Evolutionary conservation across 2,888 invertebrate species (phyloP), one percentile per base, ranked within the genome.

Genomic region (Pandemis heparana): DNA sequence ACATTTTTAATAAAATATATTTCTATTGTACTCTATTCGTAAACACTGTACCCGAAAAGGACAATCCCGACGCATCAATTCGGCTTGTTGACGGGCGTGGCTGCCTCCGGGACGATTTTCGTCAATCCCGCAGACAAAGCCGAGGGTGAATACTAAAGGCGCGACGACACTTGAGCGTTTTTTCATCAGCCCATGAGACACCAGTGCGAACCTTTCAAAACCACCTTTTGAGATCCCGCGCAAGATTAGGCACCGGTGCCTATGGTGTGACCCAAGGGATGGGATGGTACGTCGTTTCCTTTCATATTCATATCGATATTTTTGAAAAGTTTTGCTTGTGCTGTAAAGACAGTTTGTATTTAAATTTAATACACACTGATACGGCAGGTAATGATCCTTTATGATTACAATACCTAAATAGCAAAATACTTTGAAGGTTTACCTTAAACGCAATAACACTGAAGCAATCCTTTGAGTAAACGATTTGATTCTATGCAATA

Each of bases 241-340:
- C 86, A 89, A 94, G 94, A 94, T 94, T 94, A 93, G 93, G 93
- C 93, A 91, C 92, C 89, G 89, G 89, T 91, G 90, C 89, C 88
- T 88, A 85, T 85, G 85, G 85, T 86, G 87, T 85, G 83, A 81
- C 79, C 76, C 76, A 88, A 91, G 89, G 78, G 87, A 78, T 80
- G 87, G 65, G 64, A 62, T n/a, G n/a, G n/a, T 16, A 38, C 23
- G 23, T 16, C 14, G 23, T 48, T 23, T 38, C 38, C 23, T 1
- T 23, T 23, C 3, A 23, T 56, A 4, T 23, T 23, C 3, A 56
- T 56, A 56, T 53, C 56, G 56, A 56, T 16, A 18, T 53, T 53
- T 53, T 12, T 46, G 12, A 32, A 32, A 23, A 23, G 23, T 23
- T 23, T 23, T 23, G 23, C 23, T 23, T 23, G 2, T 23, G 23